Evolutionary conservation across 1,140 invertebrate species (phyloP).

Genomic region (Metopolophium dirhodum): DNA sequence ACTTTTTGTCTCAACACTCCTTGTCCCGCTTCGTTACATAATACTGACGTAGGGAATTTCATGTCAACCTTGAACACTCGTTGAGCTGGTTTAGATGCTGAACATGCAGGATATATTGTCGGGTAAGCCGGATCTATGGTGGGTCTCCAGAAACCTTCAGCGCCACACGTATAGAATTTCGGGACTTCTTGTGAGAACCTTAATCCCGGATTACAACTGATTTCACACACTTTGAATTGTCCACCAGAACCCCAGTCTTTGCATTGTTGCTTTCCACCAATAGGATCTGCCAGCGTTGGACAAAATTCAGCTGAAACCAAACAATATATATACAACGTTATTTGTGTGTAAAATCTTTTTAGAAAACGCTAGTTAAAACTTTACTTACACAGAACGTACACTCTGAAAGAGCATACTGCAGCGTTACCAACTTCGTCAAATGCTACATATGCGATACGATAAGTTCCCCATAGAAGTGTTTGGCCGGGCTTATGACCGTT

Average conservation of each 20-base stretch:
- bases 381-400: slow-evolving; percentile 83
- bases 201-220: slow-evolving; percentile 83
- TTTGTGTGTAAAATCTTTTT: background rate
- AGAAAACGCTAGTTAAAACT: background rate
- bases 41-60: slow-evolving; percentile 90
- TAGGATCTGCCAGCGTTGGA: slow-evolving; percentile 82
- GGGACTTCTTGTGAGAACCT: slow-evolving; percentile 90
- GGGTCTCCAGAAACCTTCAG: slow-evolving; percentile 95
- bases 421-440: slow-evolving; percentile 89
- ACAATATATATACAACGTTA: slow-evolving; percentile 52
- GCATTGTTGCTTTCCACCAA: slow-evolving; percentile 88
- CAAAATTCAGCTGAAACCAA: slow-evolving; percentile 83
- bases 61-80: slow-evolving; percentile 91
- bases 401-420: slow-evolving; percentile 91
- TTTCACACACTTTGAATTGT: slow-evolving; percentile 93
- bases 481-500: slow-evolving; percentile 89
- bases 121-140: slow-evolving; percentile 79
- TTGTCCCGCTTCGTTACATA: slow-evolving; percentile 93
- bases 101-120: slow-evolving; percentile 88
- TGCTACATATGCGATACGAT: slow-evolving; percentile 92
- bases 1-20: slow-evolving; percentile 88
- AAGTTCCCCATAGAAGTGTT: slow-evolving; percentile 89
- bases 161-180: slow-evolving; percentile 94
- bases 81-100: slow-evolving; percentile 82
- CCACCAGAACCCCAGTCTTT: slow-evolving; percentile 95